Evolutionary conservation across 2,113 vertebrate genomes (phyloP), one percentile per base, ranked within the genome.

Genomic region (Leiothrix lutea): DNA sequence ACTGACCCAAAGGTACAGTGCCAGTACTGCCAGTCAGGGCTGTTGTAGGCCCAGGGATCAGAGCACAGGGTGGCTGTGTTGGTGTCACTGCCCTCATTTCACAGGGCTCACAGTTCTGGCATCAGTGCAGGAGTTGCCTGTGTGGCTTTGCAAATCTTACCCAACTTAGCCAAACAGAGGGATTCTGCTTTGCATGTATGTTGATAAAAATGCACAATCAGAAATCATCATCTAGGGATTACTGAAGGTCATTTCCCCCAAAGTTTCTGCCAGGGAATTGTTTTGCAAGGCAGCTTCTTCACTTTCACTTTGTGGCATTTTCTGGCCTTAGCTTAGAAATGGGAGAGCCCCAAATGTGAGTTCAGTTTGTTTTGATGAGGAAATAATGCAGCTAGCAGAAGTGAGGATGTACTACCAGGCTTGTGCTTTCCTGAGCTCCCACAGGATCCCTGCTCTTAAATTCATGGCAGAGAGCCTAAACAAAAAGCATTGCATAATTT

Each of bases 391-490:
- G 62, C 36, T 45, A 75, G 57, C 31, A 90, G 74, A 88, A 83
- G 26, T 73, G 74, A 78, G 71, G 54, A 14, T 90, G 24, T 23
- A 44, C 38, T 53, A 56, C 25, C 71, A 73, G 33, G 29, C 33
- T 53, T 47, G 6, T 65, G 50, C 80, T 91, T 93, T 70, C 66
- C 87, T 66, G 75, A 80, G 71, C 47, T 95, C 79, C 58, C 79
- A 57, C 35, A 66, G 42, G 38, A 82, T 58, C 29, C 42, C 24
- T 67, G 54, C 24, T 88, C 72, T 45, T 62, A 72, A 66, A 90
- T 47, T 83, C 71, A 48, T 78, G 79, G 72, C 74, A 93, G 35
- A 83, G 47, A 62, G 81, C 82, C 75, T 66, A 40, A 87, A 54
- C 33, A 66, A n/a, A 48, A 85, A 69, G 2, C 17, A 38, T 66